These are phyloP conservation scores for Spinibarbus caldwelli DNA, from an alignment of 2,797 vertebrate genomes.

Conservation along the genomic window DNA sequence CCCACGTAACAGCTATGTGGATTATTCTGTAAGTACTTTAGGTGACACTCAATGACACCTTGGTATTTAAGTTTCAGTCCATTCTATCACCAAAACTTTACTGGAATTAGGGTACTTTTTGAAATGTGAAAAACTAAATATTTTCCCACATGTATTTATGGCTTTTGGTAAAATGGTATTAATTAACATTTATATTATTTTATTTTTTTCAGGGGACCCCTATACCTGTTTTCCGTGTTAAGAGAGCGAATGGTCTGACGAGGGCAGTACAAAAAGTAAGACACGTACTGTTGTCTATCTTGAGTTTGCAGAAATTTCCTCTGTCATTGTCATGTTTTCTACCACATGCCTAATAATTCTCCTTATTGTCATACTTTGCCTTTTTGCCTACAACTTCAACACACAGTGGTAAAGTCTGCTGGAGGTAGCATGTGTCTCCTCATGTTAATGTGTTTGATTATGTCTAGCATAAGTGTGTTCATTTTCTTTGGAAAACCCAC, in stretches of 20 bases:
- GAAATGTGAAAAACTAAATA: neutral
- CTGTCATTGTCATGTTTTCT: slow-evolving; percentile 68
- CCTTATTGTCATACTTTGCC: slow-evolving; percentile 58
- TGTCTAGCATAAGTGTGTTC: slow-evolving; percentile 74
- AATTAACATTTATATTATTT: neutral
- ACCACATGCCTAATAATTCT: slow-evolving; percentile 69
- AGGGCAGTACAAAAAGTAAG: slow-evolving; percentile 75
- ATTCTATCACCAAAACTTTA: neutral
- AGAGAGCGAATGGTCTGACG: slow-evolving; percentile 76
- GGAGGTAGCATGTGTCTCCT: slow-evolving; percentile 84
- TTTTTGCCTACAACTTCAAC: slow-evolving; percentile 77
- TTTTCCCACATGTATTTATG: neutral
- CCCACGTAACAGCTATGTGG: slow-evolving; percentile 74
- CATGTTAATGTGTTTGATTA: slow-evolving; percentile 79
- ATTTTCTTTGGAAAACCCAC: slow-evolving; percentile 80
- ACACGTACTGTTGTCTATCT: slow-evolving; percentile 73
- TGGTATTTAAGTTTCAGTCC: neutral
- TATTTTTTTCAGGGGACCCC: slow-evolving; percentile 59
- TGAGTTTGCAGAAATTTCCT: slow-evolving; percentile 67
- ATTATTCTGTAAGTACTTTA: slow-evolving; percentile 66
- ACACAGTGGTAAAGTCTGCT: slow-evolving; percentile 84
- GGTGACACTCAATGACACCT: neutral
- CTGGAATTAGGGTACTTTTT: neutral
- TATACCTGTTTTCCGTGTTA: slow-evolving; percentile 71
- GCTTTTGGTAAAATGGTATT: neutral